Percentiles rank a stretch among this genome's conserved stretches.
These are phyloP conservation scores for Zosterops japonicus DNA, from an alignment of 2,113 vertebrate species.

Conservation along the genomic window DNA sequence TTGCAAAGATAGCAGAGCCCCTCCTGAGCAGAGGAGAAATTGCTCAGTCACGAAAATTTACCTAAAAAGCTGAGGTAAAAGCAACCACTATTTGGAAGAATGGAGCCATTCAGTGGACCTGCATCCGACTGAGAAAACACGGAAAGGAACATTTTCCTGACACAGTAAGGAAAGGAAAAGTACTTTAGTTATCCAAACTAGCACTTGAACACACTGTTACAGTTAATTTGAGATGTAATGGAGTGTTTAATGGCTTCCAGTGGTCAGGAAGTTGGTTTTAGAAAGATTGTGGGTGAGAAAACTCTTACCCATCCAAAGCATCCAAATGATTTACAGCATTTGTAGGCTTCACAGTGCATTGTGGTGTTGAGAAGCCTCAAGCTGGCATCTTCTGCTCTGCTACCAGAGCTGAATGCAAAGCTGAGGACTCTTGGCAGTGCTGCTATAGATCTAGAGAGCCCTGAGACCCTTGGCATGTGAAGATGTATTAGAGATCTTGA, in stretches of 20 bases:
- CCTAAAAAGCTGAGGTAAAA: background rate
- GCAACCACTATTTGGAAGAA: background rate
- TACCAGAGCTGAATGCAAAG: background rate
- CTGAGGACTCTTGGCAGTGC: background rate
- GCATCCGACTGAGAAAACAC: background rate
- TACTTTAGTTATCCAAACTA: background rate
- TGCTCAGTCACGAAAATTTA: background rate
- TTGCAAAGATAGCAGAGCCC: background rate
- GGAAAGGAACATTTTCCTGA: background rate
- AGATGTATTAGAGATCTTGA: rapidly evolving
- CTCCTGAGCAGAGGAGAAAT: background rate
- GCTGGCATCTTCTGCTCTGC: rapidly evolving
- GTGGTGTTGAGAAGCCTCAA: background rate
- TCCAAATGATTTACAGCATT: background rate
- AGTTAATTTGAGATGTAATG: constrained; percentile 16
- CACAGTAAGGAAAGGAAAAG: background rate
- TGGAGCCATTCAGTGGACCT: background rate
- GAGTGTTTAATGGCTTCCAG: constrained; percentile 24
- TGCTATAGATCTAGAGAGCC: background rate
- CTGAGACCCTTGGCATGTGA: background rate
- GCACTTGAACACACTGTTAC: background rate
- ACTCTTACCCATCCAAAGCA: background rate
- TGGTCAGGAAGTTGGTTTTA: constrained; percentile 34
- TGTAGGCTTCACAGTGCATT: background rate
- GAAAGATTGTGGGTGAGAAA: background rate